phyloP scores from a whole-genome alignment of 2,113 vertebrate species.

The Globicephala melas region DNA sequence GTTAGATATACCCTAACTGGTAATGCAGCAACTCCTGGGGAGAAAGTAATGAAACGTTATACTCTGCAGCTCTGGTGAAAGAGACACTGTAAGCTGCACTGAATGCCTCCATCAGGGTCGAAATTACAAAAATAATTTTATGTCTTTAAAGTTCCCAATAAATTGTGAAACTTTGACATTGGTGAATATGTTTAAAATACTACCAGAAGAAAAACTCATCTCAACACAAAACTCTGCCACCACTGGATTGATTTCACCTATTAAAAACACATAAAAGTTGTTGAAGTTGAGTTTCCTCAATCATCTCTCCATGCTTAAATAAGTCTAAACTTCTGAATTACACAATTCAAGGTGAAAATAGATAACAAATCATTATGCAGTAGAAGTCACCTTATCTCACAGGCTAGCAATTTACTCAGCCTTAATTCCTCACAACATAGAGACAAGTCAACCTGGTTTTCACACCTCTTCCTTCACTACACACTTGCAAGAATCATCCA shows the following conservation, averaged over 20 bases:
- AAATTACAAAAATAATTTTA: conserved; percentile 53
- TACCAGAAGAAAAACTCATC: neutral
- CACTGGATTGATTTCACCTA: neutral
- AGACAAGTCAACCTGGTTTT: neutral
- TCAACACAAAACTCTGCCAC: neutral
- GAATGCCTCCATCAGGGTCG: neutral
- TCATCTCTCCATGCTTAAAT: neutral
- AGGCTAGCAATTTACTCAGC: neutral
- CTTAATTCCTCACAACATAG: neutral
- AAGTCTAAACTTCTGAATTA: neutral
- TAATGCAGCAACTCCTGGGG: conserved; percentile 40
- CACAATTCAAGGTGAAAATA: neutral
- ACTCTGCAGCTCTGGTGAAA: conserved; percentile 31
- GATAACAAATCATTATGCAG: neutral
- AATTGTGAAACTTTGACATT: conserved; percentile 21
- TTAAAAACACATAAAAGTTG: neutral
- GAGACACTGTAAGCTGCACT: neutral
- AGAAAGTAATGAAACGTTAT: conserved; percentile 65
- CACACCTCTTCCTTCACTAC: neutral
- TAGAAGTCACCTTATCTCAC: neutral
- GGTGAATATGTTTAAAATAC: conserved; percentile 22
- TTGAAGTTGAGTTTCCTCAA: neutral
- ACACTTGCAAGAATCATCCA: neutral
- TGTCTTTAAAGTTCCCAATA: conserved; percentile 48
- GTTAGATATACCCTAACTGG: conserved; percentile 49